phyloP scores from a whole-genome alignment of 2,888 invertebrate genomes.

The Machimus atricapillus region DNA sequence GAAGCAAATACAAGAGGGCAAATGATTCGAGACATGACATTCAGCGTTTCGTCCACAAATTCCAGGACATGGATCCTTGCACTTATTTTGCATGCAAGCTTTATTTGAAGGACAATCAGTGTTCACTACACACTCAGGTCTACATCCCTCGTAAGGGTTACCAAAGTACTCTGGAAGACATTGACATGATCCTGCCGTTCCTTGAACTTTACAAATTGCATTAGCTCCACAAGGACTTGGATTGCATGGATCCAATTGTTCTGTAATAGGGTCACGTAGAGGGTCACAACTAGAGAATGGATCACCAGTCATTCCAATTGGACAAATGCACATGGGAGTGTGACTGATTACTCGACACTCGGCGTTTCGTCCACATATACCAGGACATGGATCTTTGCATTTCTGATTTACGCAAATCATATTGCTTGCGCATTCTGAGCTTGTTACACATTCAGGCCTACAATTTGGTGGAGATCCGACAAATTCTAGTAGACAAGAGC shows the following conservation, averaged over 20 bases:
- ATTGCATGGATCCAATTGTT: conserved; percentile 64
- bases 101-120: conserved; percentile 77
- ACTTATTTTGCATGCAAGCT: conserved; percentile 77
- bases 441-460: conserved; percentile 75
- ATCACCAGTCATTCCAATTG: conserved; percentile 72
- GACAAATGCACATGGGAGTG: conserved; percentile 66
- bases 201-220: conserved; percentile 72
- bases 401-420: conserved; percentile 75
- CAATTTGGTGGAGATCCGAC: conserved; percentile 74
- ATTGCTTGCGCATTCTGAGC: conserved; percentile 72
- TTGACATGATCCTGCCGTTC: conserved; percentile 72
- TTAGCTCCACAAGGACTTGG: conserved; percentile 74
- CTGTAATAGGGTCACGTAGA: conserved; percentile 54
- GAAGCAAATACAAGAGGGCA: conserved; percentile 74
- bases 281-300: conserved; percentile 67
- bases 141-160: conserved; percentile 74
- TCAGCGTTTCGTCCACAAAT: conserved; percentile 76
- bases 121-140: conserved; percentile 80
- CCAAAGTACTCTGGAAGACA: conserved; percentile 72
- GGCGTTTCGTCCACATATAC: conserved; percentile 69
- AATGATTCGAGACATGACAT: conserved; percentile 75
- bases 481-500: conserved; percentile 71
- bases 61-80: conserved; percentile 80
- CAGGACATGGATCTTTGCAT: conserved; percentile 76
- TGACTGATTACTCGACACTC: conserved; percentile 68